Percentiles rank a stretch among this genome's conserved stretches.
These are phyloP conservation scores for Rhadinocentrus ornatus DNA, from an alignment of 2,797 vertebrate species.

Conservation along the genomic window DNA sequence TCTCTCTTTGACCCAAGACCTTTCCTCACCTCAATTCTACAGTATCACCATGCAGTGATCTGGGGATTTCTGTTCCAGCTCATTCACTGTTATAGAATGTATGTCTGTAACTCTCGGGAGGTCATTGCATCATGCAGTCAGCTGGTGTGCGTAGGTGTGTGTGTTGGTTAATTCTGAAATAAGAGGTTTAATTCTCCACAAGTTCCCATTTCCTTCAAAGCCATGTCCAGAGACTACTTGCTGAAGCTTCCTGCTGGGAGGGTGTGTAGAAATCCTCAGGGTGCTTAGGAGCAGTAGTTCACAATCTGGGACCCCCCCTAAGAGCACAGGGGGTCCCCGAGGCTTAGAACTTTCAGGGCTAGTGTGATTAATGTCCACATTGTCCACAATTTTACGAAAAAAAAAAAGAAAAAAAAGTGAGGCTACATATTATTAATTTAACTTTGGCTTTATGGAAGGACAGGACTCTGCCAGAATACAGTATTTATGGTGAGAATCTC, in stretches of 20 bases:
- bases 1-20: conserved; percentile 67
- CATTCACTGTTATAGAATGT: conserved; percentile 53
- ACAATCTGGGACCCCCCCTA: too few relatives aligned
- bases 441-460: too few relatives aligned
- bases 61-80: conserved; percentile 57
- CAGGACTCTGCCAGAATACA: too few relatives aligned
- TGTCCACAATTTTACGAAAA: too few relatives aligned
- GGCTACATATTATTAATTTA: too few relatives aligned
- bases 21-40: conserved; percentile 78
- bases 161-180: not conserved
- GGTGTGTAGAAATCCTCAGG: too few relatives aligned
- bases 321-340: too few relatives aligned
- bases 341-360: too few relatives aligned
- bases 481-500: too few relatives aligned
- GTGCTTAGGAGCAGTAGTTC: too few relatives aligned
- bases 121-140: not conserved
- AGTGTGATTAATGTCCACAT: too few relatives aligned
- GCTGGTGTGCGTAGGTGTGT: conserved; percentile 6
- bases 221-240: conserved; percentile 35
- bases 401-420: too few relatives aligned
- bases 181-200: conserved; percentile 21
- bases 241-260: conserved; percentile 20
- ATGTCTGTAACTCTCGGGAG: conserved; percentile 68
- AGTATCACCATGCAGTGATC: conserved; percentile 72
- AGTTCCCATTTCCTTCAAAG: conserved; percentile 27